phyloP scores from a whole-genome alignment of 2,888 invertebrate genomes.

The Drosophila yooni region DNA sequence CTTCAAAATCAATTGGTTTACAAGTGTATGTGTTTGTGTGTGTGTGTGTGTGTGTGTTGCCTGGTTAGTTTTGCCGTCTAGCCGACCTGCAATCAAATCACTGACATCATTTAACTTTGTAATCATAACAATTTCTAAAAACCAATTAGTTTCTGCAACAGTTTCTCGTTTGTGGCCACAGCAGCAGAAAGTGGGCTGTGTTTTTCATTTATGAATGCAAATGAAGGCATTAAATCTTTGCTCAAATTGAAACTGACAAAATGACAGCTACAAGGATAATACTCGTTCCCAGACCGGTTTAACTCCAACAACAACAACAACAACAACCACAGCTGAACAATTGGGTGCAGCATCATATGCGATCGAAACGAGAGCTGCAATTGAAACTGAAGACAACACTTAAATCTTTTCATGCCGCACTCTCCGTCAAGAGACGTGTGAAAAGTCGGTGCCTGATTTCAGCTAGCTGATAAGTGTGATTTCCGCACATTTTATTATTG shows the following conservation, averaged over 20 bases:
- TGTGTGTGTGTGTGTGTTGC: constrained; percentile 3
- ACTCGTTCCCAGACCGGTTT: constrained; percentile 53
- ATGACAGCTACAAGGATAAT: constrained; percentile 73
- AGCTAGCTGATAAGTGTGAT: constrained; percentile 36
- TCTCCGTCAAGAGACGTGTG: constrained; percentile 48
- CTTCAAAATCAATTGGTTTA: constrained; percentile 39
- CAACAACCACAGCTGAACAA: background rate
- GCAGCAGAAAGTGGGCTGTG: constrained; percentile 61
- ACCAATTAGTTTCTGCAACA: constrained; percentile 66
- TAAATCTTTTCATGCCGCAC: constrained; percentile 3
- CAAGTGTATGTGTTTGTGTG: constrained; percentile 1
- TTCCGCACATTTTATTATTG: constrained; percentile 51
- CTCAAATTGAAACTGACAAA: constrained; percentile 76
- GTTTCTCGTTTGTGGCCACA: constrained; percentile 37
- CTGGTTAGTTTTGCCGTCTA: constrained; percentile 41
- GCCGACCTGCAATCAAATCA: constrained; percentile 67
- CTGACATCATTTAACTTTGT: constrained; percentile 77
- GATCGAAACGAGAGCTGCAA: constrained; percentile 39
- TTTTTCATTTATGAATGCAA: constrained; percentile 78
- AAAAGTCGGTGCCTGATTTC: constrained; percentile 55
- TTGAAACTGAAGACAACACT: constrained; percentile 32
- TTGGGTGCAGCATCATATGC: constrained; percentile 39
- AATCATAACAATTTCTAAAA: constrained; percentile 80
- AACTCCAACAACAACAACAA: background rate
- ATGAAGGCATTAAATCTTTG: constrained; percentile 77